Percentiles rank a stretch among this genome's conserved stretches.
phyloP scores from a whole-genome alignment of 2,797 vertebrate genomes.

The Pygocentrus nattereri region DNA sequence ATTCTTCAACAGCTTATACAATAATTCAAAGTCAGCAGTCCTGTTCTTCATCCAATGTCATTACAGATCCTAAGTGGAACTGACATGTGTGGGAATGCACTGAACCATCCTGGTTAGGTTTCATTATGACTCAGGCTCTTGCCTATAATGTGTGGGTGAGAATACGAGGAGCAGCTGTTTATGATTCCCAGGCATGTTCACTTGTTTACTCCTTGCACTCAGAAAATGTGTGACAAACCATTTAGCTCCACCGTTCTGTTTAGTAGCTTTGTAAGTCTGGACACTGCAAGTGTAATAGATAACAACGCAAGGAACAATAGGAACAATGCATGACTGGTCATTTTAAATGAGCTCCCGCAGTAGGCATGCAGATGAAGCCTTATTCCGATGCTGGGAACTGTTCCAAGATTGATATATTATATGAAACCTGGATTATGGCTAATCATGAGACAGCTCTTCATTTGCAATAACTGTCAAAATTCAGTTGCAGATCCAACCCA shows the following conservation, averaged over 20 bases:
- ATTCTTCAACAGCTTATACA: background rate
- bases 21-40: slow-evolving; percentile 8
- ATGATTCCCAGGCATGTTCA: slow-evolving; percentile 3
- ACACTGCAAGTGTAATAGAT: background rate
- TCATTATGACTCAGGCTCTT: slow-evolving; percentile 23
- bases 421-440: background rate
- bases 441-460: background rate
- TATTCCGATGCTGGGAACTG: background rate
- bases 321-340: background rate
- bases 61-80: slow-evolving; percentile 15
- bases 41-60: slow-evolving; percentile 4
- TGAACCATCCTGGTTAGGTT: slow-evolving; percentile 4
- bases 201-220: slow-evolving; percentile 4
- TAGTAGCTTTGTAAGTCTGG: background rate
- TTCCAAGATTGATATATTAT: background rate
- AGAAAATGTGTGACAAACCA: slow-evolving; percentile 12
- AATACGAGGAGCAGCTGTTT: slow-evolving; percentile 30
- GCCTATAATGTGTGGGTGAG: slow-evolving; percentile 3
- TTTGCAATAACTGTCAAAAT: background rate
- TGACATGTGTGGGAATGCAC: slow-evolving; percentile 11
- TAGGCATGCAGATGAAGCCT: background rate
- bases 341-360: background rate
- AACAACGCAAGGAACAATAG: too few species aligned
- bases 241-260: background rate
- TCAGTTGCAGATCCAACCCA: background rate